phyloP scores from a whole-genome alignment of 1,140 invertebrate genomes.

The Aphaenogaster floridana region DNA sequence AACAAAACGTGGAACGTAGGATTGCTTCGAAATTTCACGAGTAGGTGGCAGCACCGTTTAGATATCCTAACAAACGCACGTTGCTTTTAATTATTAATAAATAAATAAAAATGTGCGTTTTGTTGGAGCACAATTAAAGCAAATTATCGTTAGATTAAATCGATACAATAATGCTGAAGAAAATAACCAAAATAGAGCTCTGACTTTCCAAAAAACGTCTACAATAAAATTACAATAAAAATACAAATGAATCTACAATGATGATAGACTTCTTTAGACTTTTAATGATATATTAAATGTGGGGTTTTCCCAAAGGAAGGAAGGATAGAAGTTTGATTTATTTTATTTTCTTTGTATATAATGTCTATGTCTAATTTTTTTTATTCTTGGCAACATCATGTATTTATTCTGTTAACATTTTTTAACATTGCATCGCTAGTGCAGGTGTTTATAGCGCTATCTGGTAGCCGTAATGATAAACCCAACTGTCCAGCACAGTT shows the following conservation, averaged over 20 bases:
- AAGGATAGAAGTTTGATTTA: background rate
- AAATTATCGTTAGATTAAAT: background rate
- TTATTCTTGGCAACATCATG: background rate
- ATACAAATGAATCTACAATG: background rate
- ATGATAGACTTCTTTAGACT: background rate
- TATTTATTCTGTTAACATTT: background rate
- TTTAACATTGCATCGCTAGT: background rate
- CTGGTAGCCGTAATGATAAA: background rate
- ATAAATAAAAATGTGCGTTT: background rate
- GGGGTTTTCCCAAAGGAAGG: background rate
- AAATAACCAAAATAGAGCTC: background rate
- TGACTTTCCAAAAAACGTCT: background rate
- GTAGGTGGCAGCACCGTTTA: constrained; percentile 5
- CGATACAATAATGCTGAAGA: background rate
- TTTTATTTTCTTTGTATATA: background rate
- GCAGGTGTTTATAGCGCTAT: constrained; percentile 22
- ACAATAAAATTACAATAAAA: too few relatives aligned
- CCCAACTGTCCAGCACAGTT: background rate
- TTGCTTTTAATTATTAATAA: background rate
- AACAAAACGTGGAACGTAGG: background rate
- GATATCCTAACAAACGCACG: background rate
- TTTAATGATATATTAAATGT: background rate
- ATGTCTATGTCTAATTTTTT: background rate
- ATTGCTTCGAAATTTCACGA: background rate
- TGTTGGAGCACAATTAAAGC: background rate